Evolutionary conservation across 2,888 invertebrate genomes (phyloP).

Genomic region (Polymixis flavicincta): DNA sequence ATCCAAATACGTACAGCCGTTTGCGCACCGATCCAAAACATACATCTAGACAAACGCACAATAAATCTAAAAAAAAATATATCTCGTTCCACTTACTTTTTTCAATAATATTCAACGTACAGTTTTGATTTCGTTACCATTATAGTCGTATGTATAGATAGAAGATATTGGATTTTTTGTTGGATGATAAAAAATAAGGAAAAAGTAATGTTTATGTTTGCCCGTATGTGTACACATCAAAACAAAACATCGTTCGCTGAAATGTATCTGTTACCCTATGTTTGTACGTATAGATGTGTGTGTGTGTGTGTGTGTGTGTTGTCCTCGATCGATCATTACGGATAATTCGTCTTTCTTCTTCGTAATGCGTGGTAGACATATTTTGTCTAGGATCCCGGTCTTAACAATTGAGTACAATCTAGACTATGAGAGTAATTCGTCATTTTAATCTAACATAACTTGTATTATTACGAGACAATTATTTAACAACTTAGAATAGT

Average conservation of each 20-base stretch:
- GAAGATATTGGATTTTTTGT: slow-evolving; percentile 59
- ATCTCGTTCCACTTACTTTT: not conserved
- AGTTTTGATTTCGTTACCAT: no score
- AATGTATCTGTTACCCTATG: slow-evolving; percentile 54
- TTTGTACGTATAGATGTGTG: slow-evolving; percentile 26
- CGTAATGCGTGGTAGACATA: not conserved
- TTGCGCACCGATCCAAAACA: not conserved
- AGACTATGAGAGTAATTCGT: no score
- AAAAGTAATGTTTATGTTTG: slow-evolving; percentile 54
- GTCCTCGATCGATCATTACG: slow-evolving; percentile 40
- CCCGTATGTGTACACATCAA: slow-evolving; percentile 60
- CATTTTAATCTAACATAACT: no score
- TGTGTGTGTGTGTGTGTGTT: no score
- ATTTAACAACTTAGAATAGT: no score
- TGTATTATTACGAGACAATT: no score
- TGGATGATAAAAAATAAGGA: slow-evolving; percentile 64
- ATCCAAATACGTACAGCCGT: not conserved
- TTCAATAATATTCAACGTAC: no score
- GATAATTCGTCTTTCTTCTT: slow-evolving; percentile 24
- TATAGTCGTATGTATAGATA: not conserved
- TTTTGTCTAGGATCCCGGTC: not conserved
- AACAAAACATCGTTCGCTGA: slow-evolving; percentile 57
- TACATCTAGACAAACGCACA: not conserved
- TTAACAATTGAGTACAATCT: no score
- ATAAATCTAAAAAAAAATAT: not conserved